Conservation (phyloP, 2,113 vertebrate species). For the Urocitellus parryii region DNA sequence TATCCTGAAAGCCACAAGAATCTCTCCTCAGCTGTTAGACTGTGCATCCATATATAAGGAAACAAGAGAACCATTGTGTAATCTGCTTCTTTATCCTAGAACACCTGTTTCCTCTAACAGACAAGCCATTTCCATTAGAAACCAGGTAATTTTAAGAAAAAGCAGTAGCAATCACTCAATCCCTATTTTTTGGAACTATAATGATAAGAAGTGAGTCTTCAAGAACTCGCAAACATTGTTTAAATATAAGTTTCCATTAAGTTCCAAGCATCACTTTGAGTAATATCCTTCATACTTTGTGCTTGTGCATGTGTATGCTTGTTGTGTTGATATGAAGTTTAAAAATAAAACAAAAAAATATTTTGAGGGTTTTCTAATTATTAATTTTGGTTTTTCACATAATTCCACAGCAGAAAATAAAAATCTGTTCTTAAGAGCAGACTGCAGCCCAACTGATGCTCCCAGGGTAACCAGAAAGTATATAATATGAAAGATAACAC, state of each 20-base stretch:
- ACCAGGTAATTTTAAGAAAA: not conserved
- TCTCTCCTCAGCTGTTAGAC: not conserved
- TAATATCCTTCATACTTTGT: not conserved
- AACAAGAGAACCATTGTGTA: not conserved
- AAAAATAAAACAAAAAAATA: not conserved
- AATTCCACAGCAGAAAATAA: not conserved
- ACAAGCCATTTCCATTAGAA: slow-evolving; percentile 1
- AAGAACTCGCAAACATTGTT: not conserved
- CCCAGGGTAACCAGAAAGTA: not conserved
- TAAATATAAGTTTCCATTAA: not conserved
- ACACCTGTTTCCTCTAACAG: not conserved
- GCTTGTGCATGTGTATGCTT: not conserved
- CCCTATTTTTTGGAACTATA: not conserved
- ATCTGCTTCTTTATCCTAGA: slow-evolving; percentile 1
- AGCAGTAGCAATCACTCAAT: not conserved
- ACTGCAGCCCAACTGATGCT: not conserved
- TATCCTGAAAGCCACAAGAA: not conserved
- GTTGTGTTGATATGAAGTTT: not conserved
- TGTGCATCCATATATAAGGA: not conserved
- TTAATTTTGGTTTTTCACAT: slow-evolving; percentile 7
- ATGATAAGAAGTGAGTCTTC: not conserved
- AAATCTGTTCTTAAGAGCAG: not conserved
- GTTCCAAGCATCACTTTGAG: not conserved
- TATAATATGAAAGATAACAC: not conserved
- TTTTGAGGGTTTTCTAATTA: not conserved